These are phyloP conservation scores for Sebastes flavidus DNA, from an alignment of 2,797 vertebrate species.

Conservation along the genomic window DNA sequence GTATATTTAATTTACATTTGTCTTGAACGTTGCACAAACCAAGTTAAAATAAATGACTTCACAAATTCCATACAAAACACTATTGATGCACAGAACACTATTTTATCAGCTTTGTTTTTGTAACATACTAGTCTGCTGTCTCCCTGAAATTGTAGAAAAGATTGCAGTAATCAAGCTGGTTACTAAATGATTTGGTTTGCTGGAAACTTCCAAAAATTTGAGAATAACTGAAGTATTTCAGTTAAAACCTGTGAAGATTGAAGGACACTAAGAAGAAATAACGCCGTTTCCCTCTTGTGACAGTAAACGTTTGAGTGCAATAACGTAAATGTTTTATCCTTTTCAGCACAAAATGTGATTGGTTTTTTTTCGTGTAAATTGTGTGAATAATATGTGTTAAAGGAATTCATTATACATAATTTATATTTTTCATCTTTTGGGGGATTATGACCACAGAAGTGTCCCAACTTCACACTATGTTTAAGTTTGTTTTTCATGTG, in stretches of 20 bases:
- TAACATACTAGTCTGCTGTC: not conserved
- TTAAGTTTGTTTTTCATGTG: not conserved
- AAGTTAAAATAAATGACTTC: not conserved
- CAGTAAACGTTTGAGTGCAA: conserved; percentile 57
- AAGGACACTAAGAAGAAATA: not conserved
- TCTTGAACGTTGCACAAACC: not conserved
- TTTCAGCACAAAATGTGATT: conserved; percentile 40
- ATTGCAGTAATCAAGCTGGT: not conserved
- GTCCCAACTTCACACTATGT: not conserved
- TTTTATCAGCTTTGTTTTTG: not conserved
- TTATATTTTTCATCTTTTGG: conserved; percentile 30
- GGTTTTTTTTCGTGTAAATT: conserved; percentile 28
- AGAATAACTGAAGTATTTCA: not conserved
- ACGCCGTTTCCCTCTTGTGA: conserved; percentile 25
- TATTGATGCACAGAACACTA: not conserved
- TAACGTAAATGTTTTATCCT: conserved; percentile 47
- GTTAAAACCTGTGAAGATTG: not conserved
- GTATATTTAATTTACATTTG: not conserved
- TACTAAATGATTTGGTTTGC: not conserved
- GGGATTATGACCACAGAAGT: conserved; percentile 8
- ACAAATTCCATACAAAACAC: not conserved
- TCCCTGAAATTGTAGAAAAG: not conserved
- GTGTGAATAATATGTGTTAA: conserved; percentile 36
- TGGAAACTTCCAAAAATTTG: not conserved
- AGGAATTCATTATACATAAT: conserved; percentile 21